Percentiles rank a stretch among this genome's conserved stretches.
Evolutionary conservation across 2,113 vertebrate species (phyloP).

Genomic region (Ranitomeya imitator): DNA sequence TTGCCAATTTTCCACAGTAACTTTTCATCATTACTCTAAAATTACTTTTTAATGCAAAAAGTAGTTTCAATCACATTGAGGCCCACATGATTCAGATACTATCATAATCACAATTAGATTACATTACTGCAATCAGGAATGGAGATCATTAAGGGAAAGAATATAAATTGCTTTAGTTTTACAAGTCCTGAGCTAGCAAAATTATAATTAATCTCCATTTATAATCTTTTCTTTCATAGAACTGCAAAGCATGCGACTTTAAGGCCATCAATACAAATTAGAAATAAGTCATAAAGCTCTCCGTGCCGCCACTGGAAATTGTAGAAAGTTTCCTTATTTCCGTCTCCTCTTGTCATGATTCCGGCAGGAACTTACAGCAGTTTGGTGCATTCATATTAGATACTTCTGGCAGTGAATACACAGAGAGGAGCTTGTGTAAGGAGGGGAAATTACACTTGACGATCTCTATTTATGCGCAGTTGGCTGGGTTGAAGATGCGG

Average conservation of each 20-base stretch:
- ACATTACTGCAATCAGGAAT: slow-evolving; percentile 99
- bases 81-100: slow-evolving; percentile 99
- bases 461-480: slow-evolving; percentile 14
- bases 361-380: slow-evolving; percentile 68
- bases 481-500: neutral
- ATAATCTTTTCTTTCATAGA: slow-evolving; percentile 96
- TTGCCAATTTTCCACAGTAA: slow-evolving; percentile 99
- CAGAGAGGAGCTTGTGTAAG: slow-evolving; percentile 22
- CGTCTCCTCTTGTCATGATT: slow-evolving; percentile 62
- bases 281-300: slow-evolving; percentile 88
- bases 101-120: slow-evolving; percentile 99
- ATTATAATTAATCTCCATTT: slow-evolving; percentile 99
- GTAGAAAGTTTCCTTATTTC: slow-evolving; percentile 72
- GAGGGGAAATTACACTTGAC: slow-evolving; percentile 49
- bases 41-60: slow-evolving; percentile 99
- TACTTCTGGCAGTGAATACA: slow-evolving; percentile 40
- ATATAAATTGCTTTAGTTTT: slow-evolving; percentile 99
- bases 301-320: slow-evolving; percentile 75
- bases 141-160: slow-evolving; percentile 99
- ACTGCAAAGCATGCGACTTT: slow-evolving; percentile 94
- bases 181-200: slow-evolving; percentile 99
- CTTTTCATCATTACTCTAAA: slow-evolving; percentile 99
- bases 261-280: slow-evolving; percentile 98
- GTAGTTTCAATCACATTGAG: slow-evolving; percentile 99
- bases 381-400: slow-evolving; percentile 54